Evolutionary conservation across 2,113 vertebrate genomes (phyloP).

Genomic region (Tor tambroides): DNA sequence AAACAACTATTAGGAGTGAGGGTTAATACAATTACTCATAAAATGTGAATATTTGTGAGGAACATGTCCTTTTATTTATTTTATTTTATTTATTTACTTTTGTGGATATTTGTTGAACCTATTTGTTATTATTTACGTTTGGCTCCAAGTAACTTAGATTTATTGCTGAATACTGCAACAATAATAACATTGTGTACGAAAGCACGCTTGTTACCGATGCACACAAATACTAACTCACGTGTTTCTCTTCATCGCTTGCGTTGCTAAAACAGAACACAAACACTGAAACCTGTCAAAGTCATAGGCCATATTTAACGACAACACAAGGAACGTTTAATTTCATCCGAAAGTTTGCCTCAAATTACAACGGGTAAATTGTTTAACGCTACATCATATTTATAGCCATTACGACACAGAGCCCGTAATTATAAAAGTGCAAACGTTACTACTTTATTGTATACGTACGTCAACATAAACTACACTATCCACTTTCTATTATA

Average conservation of each 20-base stretch:
- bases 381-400: neutral
- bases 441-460: neutral
- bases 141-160: neutral
- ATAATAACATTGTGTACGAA: too few relatives aligned
- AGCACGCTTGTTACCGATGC: too few relatives aligned
- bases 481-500: neutral
- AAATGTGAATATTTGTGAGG: neutral
- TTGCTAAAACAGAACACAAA: conserved; percentile 29
- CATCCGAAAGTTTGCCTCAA: neutral
- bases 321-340: neutral
- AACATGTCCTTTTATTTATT: neutral
- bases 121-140: neutral
- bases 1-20: too few relatives aligned
- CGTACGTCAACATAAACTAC: neutral
- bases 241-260: neutral
- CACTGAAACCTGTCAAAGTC: neutral
- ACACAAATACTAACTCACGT: conserved; percentile 17
- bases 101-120: neutral
- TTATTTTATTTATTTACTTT: too few relatives aligned
- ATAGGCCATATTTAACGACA: neutral
- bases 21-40: too few relatives aligned
- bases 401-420: neutral
- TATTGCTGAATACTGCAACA: neutral
- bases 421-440: neutral
- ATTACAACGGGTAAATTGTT: neutral